Conservation (phyloP, 2,888 invertebrate species). For the Nysson spinosus region DNA sequence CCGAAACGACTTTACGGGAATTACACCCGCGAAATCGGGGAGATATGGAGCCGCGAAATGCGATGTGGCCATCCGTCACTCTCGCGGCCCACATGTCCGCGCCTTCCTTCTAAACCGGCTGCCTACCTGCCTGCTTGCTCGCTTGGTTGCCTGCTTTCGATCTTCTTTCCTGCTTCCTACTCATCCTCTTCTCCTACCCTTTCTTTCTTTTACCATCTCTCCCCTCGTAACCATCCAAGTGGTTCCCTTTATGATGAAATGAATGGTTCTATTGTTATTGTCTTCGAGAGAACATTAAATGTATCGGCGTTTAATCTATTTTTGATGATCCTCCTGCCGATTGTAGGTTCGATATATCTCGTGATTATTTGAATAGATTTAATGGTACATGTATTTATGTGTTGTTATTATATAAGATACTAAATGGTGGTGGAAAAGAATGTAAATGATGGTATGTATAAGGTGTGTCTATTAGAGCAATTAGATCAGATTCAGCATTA, state of each 20-base stretch:
- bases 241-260: conserved; percentile 3
- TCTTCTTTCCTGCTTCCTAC: conserved; percentile 6
- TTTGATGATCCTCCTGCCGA: too few species aligned
- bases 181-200: conserved; percentile 6
- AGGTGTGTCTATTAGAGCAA: too few species aligned
- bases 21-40: conserved; percentile 76
- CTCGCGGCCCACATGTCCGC: conserved; percentile 63
- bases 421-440: too few species aligned
- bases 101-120: conserved; percentile 47
- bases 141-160: conserved; percentile 1
- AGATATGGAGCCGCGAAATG: conserved; percentile 76
- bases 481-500: too few species aligned
- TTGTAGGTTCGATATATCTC: not conserved
- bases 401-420: too few species aligned
- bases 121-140: conserved; percentile 20
- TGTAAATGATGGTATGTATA: too few species aligned
- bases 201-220: conserved; percentile 7
- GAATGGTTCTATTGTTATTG: not conserved
- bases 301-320: not conserved
- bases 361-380: not conserved
- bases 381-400: too few species aligned
- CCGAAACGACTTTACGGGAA: conserved; percentile 76
- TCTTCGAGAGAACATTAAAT: too few species aligned
- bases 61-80: conserved; percentile 77
- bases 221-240: conserved; percentile 16